phyloP scores from a whole-genome alignment of 2,888 invertebrate genomes.

The Orthosia cruda region DNA sequence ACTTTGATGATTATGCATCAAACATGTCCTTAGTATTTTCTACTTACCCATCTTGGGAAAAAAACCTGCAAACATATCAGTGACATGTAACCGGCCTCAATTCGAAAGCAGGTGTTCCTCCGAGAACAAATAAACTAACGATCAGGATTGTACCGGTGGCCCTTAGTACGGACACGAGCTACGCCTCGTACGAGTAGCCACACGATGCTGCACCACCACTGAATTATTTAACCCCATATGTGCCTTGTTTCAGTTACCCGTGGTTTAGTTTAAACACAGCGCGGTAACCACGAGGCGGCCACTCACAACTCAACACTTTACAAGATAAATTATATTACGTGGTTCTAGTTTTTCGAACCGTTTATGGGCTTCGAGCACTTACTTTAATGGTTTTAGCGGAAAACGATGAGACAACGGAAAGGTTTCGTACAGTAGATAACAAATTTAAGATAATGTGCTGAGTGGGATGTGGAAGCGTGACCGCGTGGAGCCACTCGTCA shows the following conservation, averaged over 20 bases:
- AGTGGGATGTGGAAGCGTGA: slow-evolving; percentile 11
- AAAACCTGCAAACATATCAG: slow-evolving; percentile 6
- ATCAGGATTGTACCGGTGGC: slow-evolving; percentile 71
- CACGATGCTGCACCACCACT: slow-evolving; percentile 64
- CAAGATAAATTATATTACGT: slow-evolving; percentile 73
- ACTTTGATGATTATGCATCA: no score
- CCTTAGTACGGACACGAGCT: slow-evolving; percentile 59
- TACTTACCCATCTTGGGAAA: neutral
- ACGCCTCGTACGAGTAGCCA: slow-evolving; percentile 4
- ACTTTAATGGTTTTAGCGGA: slow-evolving; percentile 70
- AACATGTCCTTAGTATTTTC: neutral
- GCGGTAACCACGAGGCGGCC: slow-evolving; percentile 55
- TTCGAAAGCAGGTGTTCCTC: slow-evolving; percentile 68
- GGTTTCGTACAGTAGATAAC: slow-evolving; percentile 50
- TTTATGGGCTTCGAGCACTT: slow-evolving; percentile 70
- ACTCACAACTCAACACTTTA: slow-evolving; percentile 62
- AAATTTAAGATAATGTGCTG: slow-evolving; percentile 63
- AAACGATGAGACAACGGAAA: slow-evolving; percentile 68
- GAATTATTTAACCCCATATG: slow-evolving; percentile 75
- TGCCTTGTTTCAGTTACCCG: slow-evolving; percentile 61
- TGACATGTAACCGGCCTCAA: neutral
- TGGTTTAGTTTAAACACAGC: slow-evolving; percentile 54
- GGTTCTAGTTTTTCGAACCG: slow-evolving; percentile 67
- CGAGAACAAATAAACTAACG: slow-evolving; percentile 73
- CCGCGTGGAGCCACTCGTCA: slow-evolving; percentile 40